phyloP scores from a whole-genome alignment of 2,113 vertebrate genomes.

The Kryptolebias marmoratus region DNA sequence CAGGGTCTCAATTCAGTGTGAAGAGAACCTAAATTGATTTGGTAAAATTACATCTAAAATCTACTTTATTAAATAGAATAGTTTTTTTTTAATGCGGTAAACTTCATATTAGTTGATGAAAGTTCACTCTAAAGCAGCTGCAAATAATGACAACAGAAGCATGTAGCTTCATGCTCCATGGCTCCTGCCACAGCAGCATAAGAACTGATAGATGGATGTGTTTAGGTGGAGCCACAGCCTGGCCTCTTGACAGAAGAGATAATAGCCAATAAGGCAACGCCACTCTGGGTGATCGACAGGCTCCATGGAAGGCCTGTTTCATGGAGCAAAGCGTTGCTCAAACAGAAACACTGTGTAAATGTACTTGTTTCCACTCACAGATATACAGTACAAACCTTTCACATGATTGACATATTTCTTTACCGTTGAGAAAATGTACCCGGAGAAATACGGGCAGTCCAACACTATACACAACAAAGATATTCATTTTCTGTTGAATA shows the following conservation, averaged over 20 bases:
- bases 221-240: slow-evolving; percentile 81
- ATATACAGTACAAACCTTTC: neutral
- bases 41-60: too few relatives aligned
- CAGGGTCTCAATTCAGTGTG: too few relatives aligned
- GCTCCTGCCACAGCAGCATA: slow-evolving; percentile 48
- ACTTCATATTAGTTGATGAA: too few relatives aligned
- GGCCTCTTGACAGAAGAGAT: slow-evolving; percentile 89
- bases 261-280: slow-evolving; percentile 93
- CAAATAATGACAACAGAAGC: slow-evolving; percentile 46
- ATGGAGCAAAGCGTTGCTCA: slow-evolving; percentile 79
- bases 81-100: too few relatives aligned
- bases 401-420: slow-evolving; percentile 7
- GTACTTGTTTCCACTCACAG: neutral
- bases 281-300: slow-evolving; percentile 90
- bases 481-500: neutral
- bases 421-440: neutral
- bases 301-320: slow-evolving; percentile 81
- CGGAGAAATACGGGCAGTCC: neutral
- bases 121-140: slow-evolving; percentile 4
- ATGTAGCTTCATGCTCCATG: slow-evolving; percentile 45
- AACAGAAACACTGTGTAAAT: slow-evolving; percentile 33
- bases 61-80: too few relatives aligned
- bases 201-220: slow-evolving; percentile 71
- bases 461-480: neutral
- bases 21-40: too few relatives aligned